These are phyloP conservation scores for Peromyscus leucopus DNA, from an alignment of 2,113 vertebrate genomes.

Conservation along the genomic window DNA sequence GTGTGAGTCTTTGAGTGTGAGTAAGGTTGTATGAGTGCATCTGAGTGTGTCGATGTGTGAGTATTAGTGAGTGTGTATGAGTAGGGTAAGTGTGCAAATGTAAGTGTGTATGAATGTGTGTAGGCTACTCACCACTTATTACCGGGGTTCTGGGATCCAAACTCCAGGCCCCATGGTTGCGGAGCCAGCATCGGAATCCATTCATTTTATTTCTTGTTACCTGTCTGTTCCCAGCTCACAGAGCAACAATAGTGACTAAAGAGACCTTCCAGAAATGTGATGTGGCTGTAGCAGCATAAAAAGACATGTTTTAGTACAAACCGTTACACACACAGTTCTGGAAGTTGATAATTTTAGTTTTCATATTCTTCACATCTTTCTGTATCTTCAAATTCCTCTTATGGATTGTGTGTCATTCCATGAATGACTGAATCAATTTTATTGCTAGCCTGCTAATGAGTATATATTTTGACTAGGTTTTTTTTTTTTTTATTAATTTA, in stretches of 20 bases:
- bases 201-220: neutral
- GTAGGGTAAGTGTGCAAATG: neutral
- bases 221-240: neutral
- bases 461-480: neutral
- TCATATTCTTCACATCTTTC: constrained; percentile 33
- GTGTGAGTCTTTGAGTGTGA: neutral
- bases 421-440: constrained; percentile 32
- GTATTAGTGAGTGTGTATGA: neutral
- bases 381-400: neutral
- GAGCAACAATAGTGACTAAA: neutral
- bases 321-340: neutral
- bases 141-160: neutral
- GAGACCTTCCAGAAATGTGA: constrained; percentile 21
- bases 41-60: neutral
- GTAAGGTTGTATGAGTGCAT: neutral
- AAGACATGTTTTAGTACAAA: constrained; percentile 22
- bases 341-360: constrained; percentile 47
- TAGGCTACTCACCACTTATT: neutral
- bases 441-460: neutral
- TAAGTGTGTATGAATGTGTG: neutral
- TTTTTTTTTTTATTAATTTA: neutral
- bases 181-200: neutral
- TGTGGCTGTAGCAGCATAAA: neutral
- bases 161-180: neutral
- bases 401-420: neutral